Evolutionary conservation across 2,797 vertebrate genomes (phyloP).

Genomic region (Channa striata): DNA sequence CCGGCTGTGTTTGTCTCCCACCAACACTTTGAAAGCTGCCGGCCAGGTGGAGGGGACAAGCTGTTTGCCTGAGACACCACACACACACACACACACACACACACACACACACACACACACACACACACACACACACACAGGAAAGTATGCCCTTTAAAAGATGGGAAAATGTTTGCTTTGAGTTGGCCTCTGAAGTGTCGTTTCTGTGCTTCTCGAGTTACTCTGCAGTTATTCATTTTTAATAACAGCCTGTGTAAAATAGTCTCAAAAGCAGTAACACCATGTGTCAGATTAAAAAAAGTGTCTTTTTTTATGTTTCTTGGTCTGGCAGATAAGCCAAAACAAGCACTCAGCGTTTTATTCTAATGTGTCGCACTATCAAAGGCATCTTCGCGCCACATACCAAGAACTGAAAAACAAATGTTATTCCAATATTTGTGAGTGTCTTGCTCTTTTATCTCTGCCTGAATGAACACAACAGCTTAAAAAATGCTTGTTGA

Average conservation of each 20-base stretch:
- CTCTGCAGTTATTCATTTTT: conserved; percentile 11
- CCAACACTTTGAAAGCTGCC: conserved; percentile 35
- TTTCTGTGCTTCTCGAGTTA: neutral
- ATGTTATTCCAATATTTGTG: conserved; percentile 3
- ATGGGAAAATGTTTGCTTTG: conserved; percentile 9
- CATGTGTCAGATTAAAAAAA: neutral
- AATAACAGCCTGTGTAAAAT: conserved; percentile 19
- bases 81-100: conserved; percentile 16
- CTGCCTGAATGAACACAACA: neutral
- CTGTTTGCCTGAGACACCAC: conserved; percentile 40
- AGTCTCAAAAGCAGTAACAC: neutral
- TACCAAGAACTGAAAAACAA: neutral
- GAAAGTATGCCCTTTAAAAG: neutral
- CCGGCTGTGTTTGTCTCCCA: conserved; percentile 60
- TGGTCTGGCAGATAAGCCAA: conserved; percentile 9
- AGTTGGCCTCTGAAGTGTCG: neutral
- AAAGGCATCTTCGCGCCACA: neutral
- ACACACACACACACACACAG: neutral
- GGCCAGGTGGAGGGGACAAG: conserved; percentile 42
- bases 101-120: conserved; percentile 11
- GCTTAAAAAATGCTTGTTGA: neutral
- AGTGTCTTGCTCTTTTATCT: conserved; percentile 1
- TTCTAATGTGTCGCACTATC: neutral
- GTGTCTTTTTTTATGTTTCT: neutral
- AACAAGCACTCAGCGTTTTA: conserved; percentile 11